These are phyloP conservation scores for Chiridota heheva DNA, from an alignment of 35 echinoderm and acorn worm genomes.

Conservation along the genomic window DNA sequence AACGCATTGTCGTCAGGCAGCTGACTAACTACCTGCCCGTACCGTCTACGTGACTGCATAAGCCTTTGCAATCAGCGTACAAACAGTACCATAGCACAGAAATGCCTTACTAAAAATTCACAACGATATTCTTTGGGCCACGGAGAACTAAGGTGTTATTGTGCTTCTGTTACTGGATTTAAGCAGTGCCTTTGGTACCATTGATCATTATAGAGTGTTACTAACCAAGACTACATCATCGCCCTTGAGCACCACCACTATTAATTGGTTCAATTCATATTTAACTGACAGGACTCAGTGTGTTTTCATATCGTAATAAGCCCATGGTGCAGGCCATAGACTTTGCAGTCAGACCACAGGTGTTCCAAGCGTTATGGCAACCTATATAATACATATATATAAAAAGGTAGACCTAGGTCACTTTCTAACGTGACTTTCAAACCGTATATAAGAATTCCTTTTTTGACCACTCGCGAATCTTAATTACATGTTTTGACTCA, in stretches of 20 bases:
- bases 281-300: constrained; percentile 4
- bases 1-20: constrained; percentile 5
- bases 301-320: too few species aligned
- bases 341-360: too few species aligned
- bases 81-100: constrained; percentile 23
- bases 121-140: constrained; percentile 44
- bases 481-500: too few species aligned
- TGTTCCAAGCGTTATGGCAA: too few species aligned
- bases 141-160: constrained; percentile 9
- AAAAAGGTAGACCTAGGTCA: too few species aligned
- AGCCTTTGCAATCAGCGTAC: constrained; percentile 40
- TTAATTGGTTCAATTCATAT: constrained; percentile 27
- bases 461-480: too few species aligned
- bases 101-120: constrained; percentile 33
- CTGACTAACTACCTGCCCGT: constrained; percentile 30
- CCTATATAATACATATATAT: too few species aligned
- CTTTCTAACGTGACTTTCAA: too few species aligned
- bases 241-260: not conserved
- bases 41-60: constrained; percentile 27
- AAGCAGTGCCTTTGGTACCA: constrained; percentile 35
- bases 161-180: constrained; percentile 37
- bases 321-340: too few species aligned
- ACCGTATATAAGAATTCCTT: too few species aligned
- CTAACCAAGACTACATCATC: not conserved
- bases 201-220: constrained; percentile 25